phyloP scores from a whole-genome alignment of 1,140 invertebrate species.

The Oryzaephilus surinamensis region DNA sequence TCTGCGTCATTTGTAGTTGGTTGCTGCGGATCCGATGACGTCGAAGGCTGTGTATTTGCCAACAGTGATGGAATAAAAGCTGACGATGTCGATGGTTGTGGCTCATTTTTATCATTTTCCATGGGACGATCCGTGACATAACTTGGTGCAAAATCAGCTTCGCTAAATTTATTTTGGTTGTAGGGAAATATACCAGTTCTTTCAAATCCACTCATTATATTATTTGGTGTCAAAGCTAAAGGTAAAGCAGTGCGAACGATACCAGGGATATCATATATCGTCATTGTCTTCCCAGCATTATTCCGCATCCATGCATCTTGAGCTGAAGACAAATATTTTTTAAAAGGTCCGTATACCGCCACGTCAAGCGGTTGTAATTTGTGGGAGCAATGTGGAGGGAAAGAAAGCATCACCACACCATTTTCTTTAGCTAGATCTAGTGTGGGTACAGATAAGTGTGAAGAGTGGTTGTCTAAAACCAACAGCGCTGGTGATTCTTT shows the following conservation, averaged over 20 bases:
- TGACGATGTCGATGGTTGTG: too few relatives aligned
- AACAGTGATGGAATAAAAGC: too few relatives aligned
- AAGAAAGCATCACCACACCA: conserved; percentile 31
- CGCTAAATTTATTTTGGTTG: conserved; percentile 8
- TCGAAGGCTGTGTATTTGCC: too few relatives aligned
- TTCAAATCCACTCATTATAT: conserved; percentile 18
- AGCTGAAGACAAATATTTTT: conserved; percentile 35
- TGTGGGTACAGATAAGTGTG: conserved; percentile 18
- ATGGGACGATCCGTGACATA: conserved; percentile 7
- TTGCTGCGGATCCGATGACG: neutral
- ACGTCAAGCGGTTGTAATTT: conserved; percentile 37
- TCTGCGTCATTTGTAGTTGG: neutral
- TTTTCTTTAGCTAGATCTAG: conserved; percentile 24
- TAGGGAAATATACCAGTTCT: conserved; percentile 16
- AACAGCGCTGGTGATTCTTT: conserved; percentile 2
- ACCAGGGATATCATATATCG: conserved; percentile 28
- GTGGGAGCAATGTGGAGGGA: conserved; percentile 35
- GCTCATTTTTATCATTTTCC: neutral
- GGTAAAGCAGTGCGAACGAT: conserved; percentile 12
- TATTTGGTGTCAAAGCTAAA: conserved; percentile 14
- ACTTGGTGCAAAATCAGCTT: conserved; percentile 13
- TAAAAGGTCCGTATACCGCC: conserved; percentile 32
- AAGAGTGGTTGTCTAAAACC: conserved; percentile 23
- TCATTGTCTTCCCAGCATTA: conserved; percentile 28
- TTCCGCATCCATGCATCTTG: conserved; percentile 23